These are phyloP conservation scores for Melinopterus prodromus DNA, from an alignment of 2,888 invertebrate genomes.

Conservation along the genomic window DNA sequence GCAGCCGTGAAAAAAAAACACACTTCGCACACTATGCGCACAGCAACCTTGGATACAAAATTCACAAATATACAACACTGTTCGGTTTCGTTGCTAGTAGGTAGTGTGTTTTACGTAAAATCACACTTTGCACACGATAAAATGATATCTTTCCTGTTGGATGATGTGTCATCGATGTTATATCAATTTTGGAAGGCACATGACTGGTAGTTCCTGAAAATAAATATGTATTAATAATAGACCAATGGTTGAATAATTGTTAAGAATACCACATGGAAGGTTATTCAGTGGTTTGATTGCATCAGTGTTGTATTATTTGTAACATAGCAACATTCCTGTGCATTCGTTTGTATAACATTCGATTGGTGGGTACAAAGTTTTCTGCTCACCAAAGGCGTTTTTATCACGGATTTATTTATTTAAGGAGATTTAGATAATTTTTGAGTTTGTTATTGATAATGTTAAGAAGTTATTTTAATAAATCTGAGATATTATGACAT, in stretches of 20 bases:
- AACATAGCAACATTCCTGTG: background rate
- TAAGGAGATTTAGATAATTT: background rate
- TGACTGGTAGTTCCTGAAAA: background rate
- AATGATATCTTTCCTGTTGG: background rate
- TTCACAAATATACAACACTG: background rate
- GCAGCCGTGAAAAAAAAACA: background rate
- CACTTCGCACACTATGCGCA: background rate
- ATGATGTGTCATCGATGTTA: background rate
- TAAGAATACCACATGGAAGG: background rate
- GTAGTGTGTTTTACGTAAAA: background rate
- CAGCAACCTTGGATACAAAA: background rate
- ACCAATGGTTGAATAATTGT: background rate
- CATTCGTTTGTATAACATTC: background rate
- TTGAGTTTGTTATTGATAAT: background rate
- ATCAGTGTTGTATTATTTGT: background rate
- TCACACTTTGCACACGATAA: background rate
- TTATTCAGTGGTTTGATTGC: background rate
- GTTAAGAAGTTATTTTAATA: background rate
- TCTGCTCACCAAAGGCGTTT: background rate
- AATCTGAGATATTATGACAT: background rate
- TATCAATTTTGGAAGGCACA: background rate
- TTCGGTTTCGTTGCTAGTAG: background rate
- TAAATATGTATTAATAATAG: background rate
- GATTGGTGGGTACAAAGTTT: background rate
- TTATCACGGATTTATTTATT: background rate